phyloP scores from a whole-genome alignment of 2,113 vertebrate genomes.

The Struthio camelus region DNA sequence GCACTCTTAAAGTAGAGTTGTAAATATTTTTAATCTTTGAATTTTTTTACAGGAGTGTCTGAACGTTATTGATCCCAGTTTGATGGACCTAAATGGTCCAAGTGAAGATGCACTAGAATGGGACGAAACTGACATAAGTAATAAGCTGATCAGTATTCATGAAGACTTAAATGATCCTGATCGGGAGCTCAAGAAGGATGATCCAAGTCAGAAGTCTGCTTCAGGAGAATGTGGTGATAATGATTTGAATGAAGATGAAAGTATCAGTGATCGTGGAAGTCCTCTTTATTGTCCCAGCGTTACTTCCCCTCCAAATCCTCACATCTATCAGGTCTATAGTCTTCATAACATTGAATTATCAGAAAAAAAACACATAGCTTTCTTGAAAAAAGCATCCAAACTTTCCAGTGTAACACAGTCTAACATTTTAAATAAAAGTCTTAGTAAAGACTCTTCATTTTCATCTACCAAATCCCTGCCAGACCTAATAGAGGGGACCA shows the following conservation, averaged over 20 bases:
- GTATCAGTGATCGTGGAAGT: slow-evolving; percentile 5
- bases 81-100: slow-evolving; percentile 85
- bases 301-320: slow-evolving; percentile 67
- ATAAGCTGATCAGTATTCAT: slow-evolving; percentile 83
- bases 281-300: slow-evolving; percentile 55
- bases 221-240: slow-evolving; percentile 49
- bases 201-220: slow-evolving; percentile 49
- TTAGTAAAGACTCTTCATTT: slow-evolving; percentile 91
- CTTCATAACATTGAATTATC: slow-evolving; percentile 86
- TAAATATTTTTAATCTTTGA: slow-evolving; percentile 28
- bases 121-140: slow-evolving; percentile 95
- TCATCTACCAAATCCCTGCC: slow-evolving; percentile 91
- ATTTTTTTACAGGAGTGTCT: slow-evolving; percentile 79
- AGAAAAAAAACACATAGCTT: slow-evolving; percentile 74
- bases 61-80: slow-evolving; percentile 86
- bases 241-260: slow-evolving; percentile 56
- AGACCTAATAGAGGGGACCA: slow-evolving; percentile 82
- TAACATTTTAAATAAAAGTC: slow-evolving; percentile 80
- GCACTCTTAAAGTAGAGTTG: background rate
- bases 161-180: slow-evolving; percentile 78
- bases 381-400: slow-evolving; percentile 67
- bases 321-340: slow-evolving; percentile 90
- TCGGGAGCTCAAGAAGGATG: slow-evolving; percentile 62
- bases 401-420: slow-evolving; percentile 70
- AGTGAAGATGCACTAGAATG: slow-evolving; percentile 93